Conservation (phyloP, 2,888 invertebrate species). For the Sphecodes monilicornis region DNA sequence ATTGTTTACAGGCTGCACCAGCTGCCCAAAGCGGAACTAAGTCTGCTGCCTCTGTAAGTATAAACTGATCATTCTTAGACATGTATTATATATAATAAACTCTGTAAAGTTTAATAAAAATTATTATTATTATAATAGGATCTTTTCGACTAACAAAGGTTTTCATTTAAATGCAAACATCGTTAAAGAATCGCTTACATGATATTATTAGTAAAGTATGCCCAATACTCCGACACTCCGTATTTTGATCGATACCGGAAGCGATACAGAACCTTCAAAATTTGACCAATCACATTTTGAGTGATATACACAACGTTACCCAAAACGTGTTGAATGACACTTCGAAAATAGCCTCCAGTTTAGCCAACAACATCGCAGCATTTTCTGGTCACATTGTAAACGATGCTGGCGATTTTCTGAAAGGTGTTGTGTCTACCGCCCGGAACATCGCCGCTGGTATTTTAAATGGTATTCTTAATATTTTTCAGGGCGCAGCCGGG, state of each 20-base stretch:
- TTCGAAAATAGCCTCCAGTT: background rate
- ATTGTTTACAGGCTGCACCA: conserved; percentile 28
- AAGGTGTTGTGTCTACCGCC: background rate
- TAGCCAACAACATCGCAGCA: background rate
- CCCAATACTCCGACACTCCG: background rate
- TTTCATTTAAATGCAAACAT: background rate
- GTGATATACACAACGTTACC: background rate
- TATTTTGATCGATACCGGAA: background rate
- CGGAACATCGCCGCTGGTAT: background rate
- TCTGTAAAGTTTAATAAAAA: no score
- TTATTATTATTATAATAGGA: background rate
- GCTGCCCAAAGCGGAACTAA: background rate
- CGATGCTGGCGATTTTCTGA: background rate
- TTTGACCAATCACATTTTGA: background rate
- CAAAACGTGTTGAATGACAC: background rate
- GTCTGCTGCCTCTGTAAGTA: background rate
- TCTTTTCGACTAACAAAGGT: background rate
- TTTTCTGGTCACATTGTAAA: background rate
- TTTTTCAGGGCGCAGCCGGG: background rate
- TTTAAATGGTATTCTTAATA: background rate
- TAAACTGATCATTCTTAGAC: background rate
- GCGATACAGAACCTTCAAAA: background rate
- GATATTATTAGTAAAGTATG: background rate
- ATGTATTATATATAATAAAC: no score
- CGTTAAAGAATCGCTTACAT: background rate